Conservation (phyloP, 2,113 vertebrate genomes). For the Grallaria varia region DNA sequence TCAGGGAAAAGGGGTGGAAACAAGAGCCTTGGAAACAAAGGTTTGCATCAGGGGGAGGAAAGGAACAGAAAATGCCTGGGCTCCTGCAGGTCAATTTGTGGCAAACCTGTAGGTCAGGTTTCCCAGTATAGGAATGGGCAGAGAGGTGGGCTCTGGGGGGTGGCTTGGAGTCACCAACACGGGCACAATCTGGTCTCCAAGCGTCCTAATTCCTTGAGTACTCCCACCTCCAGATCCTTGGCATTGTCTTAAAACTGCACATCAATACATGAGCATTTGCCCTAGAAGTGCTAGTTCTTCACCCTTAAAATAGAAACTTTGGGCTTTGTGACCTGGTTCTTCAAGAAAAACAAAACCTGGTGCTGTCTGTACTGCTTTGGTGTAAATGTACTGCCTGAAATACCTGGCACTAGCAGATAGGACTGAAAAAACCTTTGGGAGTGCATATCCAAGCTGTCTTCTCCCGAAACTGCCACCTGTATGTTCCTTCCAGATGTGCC, state of each 20-base stretch:
- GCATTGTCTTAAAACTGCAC: not conserved
- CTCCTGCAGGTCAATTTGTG: not conserved
- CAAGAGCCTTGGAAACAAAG: not conserved
- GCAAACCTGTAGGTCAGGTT: not conserved
- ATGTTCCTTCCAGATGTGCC: not conserved
- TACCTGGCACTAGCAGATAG: not conserved
- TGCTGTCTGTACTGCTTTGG: not conserved
- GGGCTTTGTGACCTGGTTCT: not conserved
- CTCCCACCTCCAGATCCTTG: not conserved
- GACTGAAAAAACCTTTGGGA: not conserved
- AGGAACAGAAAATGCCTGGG: not conserved
- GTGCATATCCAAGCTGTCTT: not conserved
- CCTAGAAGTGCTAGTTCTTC: not conserved
- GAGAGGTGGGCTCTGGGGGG: accelerated
- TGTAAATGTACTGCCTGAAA: not conserved
- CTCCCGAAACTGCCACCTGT: accelerated
- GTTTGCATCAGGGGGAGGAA: accelerated
- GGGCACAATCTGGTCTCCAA: not conserved
- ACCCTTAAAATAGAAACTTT: not conserved
- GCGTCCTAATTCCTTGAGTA: accelerated
- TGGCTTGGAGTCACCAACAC: not conserved
- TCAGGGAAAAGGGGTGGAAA: not conserved
- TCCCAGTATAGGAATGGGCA: accelerated
- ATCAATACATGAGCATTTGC: not conserved
- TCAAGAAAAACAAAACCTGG: not conserved